A percentile compares a stretch with the other conserved stretches of the same genome.
phyloP scores from a whole-genome alignment of 2,888 invertebrate species.

The Amblyteles armatorius region DNA sequence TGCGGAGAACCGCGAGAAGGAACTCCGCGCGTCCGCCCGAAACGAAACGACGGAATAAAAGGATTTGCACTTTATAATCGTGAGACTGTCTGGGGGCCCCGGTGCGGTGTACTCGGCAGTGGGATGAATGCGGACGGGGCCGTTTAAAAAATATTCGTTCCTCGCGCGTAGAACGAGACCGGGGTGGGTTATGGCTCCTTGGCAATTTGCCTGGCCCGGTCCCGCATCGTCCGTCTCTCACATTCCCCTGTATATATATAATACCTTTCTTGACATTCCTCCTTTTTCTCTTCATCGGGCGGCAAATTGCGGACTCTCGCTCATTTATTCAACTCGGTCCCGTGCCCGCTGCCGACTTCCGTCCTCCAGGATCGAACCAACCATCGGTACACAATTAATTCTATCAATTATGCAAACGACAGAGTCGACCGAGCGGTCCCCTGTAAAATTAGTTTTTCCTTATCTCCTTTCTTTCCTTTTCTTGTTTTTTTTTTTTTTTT shows the following conservation, averaged over 20 bases:
- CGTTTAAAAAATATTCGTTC: constrained; percentile 77
- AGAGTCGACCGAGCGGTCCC: constrained; percentile 47
- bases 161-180: constrained; percentile 17
- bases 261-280: constrained; percentile 28
- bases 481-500: neutral
- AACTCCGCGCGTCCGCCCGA: constrained; percentile 60
- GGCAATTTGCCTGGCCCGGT: constrained; percentile 61
- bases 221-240: constrained; percentile 10
- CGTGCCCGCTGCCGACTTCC: constrained; percentile 28
- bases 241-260: neutral
- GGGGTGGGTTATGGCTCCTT: constrained; percentile 38
- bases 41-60: constrained; percentile 79
- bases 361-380: constrained; percentile 45
- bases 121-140: constrained; percentile 77
- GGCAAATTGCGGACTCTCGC: constrained; percentile 40
- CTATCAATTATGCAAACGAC: constrained; percentile 74
- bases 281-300: constrained; percentile 43
- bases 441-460: constrained; percentile 46
- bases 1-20: constrained; percentile 42
- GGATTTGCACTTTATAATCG: constrained; percentile 82
- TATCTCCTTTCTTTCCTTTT: constrained; percentile 10
- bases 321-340: constrained; percentile 52
- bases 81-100: constrained; percentile 80
- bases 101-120: constrained; percentile 31
- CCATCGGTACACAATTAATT: constrained; percentile 74